These are phyloP conservation scores for Rhagium mordax DNA, from an alignment of 2,888 invertebrate genomes.

Conservation along the genomic window DNA sequence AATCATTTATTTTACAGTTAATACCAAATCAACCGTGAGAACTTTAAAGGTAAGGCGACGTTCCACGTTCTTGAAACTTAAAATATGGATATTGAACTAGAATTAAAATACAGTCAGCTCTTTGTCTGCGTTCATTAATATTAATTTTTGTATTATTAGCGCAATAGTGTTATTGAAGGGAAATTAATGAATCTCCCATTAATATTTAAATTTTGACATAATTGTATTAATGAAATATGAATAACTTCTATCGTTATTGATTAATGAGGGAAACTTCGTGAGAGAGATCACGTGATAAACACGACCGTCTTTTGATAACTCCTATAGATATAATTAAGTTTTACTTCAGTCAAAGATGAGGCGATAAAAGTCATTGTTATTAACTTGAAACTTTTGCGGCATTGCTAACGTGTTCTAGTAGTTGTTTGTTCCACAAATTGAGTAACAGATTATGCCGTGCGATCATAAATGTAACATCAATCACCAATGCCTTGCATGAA, in stretches of 20 bases:
- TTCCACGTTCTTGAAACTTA: neutral
- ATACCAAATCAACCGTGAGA: neutral
- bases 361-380: slow-evolving; percentile 26
- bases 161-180: slow-evolving; percentile 33
- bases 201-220: slow-evolving; percentile 46
- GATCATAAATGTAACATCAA: neutral
- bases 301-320: slow-evolving; percentile 12
- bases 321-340: slow-evolving; percentile 23
- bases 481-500: neutral
- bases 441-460: neutral
- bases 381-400: slow-evolving; percentile 13
- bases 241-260: slow-evolving; percentile 42
- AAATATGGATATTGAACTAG: neutral
- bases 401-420: slow-evolving; percentile 17
- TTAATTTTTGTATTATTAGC: slow-evolving; percentile 10
- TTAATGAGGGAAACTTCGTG: slow-evolving; percentile 46
- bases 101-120: neutral
- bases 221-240: slow-evolving; percentile 47
- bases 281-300: slow-evolving; percentile 34
- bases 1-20: no score
- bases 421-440: neutral
- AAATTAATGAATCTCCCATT: slow-evolving; percentile 46
- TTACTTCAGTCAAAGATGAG: slow-evolving; percentile 5
- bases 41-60: neutral
- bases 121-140: slow-evolving; percentile 14